A percentile compares a stretch with the other conserved stretches of the same genome.
Evolutionary conservation across 2,888 invertebrate species (phyloP).

Genomic region (Strigamia maritima): DNA sequence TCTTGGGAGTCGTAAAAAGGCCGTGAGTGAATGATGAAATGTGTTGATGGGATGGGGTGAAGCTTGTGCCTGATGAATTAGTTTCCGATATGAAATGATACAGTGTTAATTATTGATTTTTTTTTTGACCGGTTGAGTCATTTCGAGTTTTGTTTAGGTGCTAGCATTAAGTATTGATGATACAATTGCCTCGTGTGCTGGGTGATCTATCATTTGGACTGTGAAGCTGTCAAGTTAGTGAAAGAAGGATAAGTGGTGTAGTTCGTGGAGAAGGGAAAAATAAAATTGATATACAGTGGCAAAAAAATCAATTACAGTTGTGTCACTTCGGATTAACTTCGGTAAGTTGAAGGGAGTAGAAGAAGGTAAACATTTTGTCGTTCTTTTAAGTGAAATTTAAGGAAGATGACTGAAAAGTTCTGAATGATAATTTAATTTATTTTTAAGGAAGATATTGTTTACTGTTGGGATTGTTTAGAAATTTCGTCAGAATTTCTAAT

Average conservation of each 20-base stretch:
- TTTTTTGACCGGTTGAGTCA: not conserved
- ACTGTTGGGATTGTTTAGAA: not conserved
- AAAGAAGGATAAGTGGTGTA: slow-evolving; percentile 5
- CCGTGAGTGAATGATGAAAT: not conserved
- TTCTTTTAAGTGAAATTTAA: not conserved
- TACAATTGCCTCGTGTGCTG: not conserved
- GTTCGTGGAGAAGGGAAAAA: not conserved
- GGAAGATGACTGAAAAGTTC: no score
- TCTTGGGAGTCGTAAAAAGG: not conserved
- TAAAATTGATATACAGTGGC: not conserved
- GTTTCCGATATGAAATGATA: not conserved
- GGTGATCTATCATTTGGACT: slow-evolving; percentile 2
- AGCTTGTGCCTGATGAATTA: not conserved
- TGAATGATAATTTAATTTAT: no score
- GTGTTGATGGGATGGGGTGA: not conserved
- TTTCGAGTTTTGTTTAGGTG: slow-evolving; percentile 1
- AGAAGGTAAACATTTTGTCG: not conserved
- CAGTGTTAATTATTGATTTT: slow-evolving; percentile 2
- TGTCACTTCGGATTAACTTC: not conserved
- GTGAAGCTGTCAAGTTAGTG: not conserved
- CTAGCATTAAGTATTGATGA: not conserved
- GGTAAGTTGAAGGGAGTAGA: not conserved
- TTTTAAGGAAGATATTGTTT: no score
- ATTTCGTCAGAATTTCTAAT: no score
- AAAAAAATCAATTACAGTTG: slow-evolving; percentile 2